phyloP scores from a whole-genome alignment of 1,140 invertebrate species.

The Cydia pomonella region DNA sequence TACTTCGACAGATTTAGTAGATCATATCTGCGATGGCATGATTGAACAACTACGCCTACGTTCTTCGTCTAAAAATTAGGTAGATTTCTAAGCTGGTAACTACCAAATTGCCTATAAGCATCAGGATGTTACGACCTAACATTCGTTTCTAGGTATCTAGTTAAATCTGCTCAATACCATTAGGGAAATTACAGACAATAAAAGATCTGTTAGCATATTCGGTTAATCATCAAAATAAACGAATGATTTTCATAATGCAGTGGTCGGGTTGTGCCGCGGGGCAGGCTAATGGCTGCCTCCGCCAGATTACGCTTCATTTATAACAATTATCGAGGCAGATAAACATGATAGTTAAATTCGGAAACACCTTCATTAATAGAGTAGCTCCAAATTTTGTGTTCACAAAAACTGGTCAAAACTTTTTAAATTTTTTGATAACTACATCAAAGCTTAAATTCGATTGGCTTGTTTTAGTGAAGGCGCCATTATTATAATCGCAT shows the following conservation, averaged over 20 bases:
- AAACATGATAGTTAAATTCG: slow-evolving; percentile 33
- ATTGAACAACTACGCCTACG: background rate
- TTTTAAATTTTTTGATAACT: slow-evolving; percentile 3
- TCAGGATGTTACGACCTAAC: too few species aligned
- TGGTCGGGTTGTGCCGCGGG: background rate
- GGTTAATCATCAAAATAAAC: slow-evolving; percentile 27
- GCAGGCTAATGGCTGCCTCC: background rate
- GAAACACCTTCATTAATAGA: slow-evolving; percentile 35
- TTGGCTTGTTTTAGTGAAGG: background rate
- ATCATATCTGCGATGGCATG: background rate
- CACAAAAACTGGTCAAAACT: background rate
- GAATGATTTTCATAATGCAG: slow-evolving; percentile 26
- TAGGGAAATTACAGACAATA: slow-evolving; percentile 18
- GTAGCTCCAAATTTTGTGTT: slow-evolving; percentile 12
- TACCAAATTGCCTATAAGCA: too few species aligned
- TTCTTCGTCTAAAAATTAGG: background rate
- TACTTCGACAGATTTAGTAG: slow-evolving; percentile 20
- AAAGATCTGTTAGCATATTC: slow-evolving; percentile 14
- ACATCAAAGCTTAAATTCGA: slow-evolving; percentile 17
- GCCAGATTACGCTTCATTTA: slow-evolving; percentile 32
- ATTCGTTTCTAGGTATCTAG: background rate
- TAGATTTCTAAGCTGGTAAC: background rate
- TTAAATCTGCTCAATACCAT: background rate
- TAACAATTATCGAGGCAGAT: slow-evolving; percentile 34
- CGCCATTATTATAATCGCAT: slow-evolving; percentile 32